Evolutionary conservation across 2,797 vertebrate genomes (phyloP), one percentile per base, ranked within the genome.

Genomic region (Graptemys geographica): DNA sequence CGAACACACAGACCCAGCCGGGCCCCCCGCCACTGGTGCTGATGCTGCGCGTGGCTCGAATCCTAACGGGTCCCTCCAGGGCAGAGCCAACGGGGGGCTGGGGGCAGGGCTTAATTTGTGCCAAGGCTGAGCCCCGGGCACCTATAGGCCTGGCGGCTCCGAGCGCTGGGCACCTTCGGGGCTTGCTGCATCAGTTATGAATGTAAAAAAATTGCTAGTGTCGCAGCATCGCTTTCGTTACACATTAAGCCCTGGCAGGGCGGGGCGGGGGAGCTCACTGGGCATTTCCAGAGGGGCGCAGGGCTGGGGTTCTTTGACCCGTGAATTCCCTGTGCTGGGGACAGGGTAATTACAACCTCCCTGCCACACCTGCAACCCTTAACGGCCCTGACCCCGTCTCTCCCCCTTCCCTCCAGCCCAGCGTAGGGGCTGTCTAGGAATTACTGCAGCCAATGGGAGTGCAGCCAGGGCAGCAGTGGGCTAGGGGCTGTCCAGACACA

Each of bases 101-200:
- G n/a, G 62, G n/a, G 8, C 10, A 23, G 19, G 1, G 18, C n/a
- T 11, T 21, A 72, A 72, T 11, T 23, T 37, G 65, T 4, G 15
- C 18, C 62, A 65, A 33, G 62, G 62, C 33, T n/a, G 62, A 37
- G 31, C 13, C 12, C 53, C 1, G 5, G 53, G 53, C 21, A 21
- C 53, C 53, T 55, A 7, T 19, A 8, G 56, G 11, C 10, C 25
- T 5, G 56, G 56, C 55, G 11, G 7, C 4, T 33, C 59, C 6
- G 1, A 8, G 6, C 15, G 7, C 31, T 4, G 6, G 8, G 28
- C 13, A 15, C 31, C 59, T 18, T 18, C 62, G 1, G 2, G 33
- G 33, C 33, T 5, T 65, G 33, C 15, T 9, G 16, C 8, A 19
- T 69, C 8, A 19, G 18, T 37, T 69, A 5, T 69, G 62, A n/a